Evolutionary conservation across 2,113 vertebrate genomes (phyloP), one percentile per base, ranked within the genome.

Genomic region (Oreochromis tanganicae): DNA sequence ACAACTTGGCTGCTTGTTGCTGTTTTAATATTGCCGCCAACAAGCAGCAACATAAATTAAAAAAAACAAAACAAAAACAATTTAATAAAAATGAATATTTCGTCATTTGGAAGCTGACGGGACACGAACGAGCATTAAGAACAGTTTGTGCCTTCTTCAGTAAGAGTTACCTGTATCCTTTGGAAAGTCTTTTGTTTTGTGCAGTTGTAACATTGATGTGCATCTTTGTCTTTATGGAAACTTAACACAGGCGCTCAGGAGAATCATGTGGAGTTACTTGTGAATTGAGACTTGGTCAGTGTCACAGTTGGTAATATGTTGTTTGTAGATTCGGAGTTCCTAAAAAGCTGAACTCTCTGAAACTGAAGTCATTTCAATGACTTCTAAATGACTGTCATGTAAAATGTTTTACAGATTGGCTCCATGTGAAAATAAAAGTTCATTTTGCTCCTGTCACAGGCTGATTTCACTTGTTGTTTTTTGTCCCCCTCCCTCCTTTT

Each of bases 21-120:
- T 1, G 34, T 68, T 63, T 63, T 63, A 63, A 36, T 36, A 0
- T 63, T 19, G 0, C 59, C 0, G 0, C 4, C 9, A 63, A 34
- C 3, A 63, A 63, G 59, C 59, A 63, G 9, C 16, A 36, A 2
- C 59, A 7, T 63, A 19, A 61, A 27, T 57, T 21, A 21, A 21
- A 27, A 4, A 54, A 55, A 13, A 32, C 7, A 4, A 68, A 2
- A 12, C 2, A 21, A n/a, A 2, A n/a, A 11, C 5, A 7, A 36
- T 7, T 0, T 7, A 19, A 17, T n/a, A 36, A 1, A 32, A 59
- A 3, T 5, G 3, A 1, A 4, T 1, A 0, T 19, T 46, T 73
- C 21, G 4, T 61, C 29, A 0, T 73, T 73, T 17, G 7, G 21
- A 73, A 48, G 21, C 41, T 17, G 68, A 29, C 21, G 0, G 21